Evolutionary conservation across 2,888 invertebrate genomes (phyloP).

Genomic region (Agriopis marginaria): DNA sequence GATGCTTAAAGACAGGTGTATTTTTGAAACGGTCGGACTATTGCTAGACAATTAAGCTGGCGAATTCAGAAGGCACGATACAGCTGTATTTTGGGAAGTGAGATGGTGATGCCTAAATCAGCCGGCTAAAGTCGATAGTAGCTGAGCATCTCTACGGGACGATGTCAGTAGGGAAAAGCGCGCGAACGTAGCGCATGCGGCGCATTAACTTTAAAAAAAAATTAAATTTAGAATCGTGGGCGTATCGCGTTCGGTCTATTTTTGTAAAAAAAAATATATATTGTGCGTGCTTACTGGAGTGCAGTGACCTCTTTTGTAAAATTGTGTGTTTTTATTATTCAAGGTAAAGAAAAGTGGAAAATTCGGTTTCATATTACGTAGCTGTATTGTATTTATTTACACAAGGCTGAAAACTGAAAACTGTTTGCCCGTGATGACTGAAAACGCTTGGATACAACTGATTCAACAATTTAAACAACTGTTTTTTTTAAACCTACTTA

Average conservation of each 20-base stretch:
- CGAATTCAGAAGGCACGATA: conserved; percentile 28
- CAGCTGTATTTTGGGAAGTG: conserved; percentile 25
- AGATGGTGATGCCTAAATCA: conserved; percentile 47
- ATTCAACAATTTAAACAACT: background rate
- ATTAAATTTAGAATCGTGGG: conserved; percentile 59
- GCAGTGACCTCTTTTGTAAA: conserved; percentile 69
- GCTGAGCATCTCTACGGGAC: conserved; percentile 52
- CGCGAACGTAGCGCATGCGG: conserved; percentile 65
- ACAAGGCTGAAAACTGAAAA: conserved; percentile 33
- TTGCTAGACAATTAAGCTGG: conserved; percentile 34
- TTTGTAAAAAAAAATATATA: conserved; percentile 61
- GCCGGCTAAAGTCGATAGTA: conserved; percentile 59
- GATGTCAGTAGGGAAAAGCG: conserved; percentile 68
- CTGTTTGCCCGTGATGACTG: conserved; percentile 26
- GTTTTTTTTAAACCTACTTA: background rate
- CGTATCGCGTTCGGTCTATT: conserved; percentile 62
- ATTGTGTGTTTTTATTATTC: conserved; percentile 34
- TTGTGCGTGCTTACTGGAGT: conserved; percentile 62
- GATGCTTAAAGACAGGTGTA: conserved; percentile 17
- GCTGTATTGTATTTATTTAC: conserved; percentile 43
- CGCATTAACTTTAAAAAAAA: conserved; percentile 49
- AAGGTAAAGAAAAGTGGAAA: conserved; percentile 53
- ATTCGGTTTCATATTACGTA: conserved; percentile 38
- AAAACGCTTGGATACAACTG: conserved; percentile 15
- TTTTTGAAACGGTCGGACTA: conserved; percentile 31